Conservation (phyloP, 2,113 vertebrate genomes). For the Bubo blakistoni region DNA sequence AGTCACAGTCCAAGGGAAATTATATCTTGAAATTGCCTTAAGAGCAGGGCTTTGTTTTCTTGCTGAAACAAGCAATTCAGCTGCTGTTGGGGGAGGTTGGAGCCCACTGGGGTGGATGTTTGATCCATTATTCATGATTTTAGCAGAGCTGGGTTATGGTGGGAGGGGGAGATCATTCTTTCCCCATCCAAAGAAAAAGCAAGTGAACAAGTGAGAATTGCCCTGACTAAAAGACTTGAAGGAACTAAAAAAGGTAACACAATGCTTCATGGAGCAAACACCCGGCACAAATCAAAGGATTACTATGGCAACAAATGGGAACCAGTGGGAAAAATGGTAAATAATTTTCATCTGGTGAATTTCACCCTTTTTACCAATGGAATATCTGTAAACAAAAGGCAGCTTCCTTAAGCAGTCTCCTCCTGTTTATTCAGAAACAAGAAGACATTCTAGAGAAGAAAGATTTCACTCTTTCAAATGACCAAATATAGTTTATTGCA, state of each 20-base stretch:
- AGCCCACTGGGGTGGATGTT: background rate
- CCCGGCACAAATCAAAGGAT: background rate
- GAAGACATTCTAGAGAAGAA: background rate
- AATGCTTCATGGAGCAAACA: background rate
- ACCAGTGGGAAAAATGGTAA: background rate
- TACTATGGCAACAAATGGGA: background rate
- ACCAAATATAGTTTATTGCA: background rate
- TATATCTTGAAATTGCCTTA: slow-evolving; percentile 27
- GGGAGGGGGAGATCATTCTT: background rate
- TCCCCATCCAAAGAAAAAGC: background rate
- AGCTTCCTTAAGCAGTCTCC: background rate
- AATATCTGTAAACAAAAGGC: background rate
- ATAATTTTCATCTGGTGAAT: background rate
- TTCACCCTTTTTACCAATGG: background rate
- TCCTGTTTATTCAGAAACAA: background rate
- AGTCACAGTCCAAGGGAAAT: slow-evolving; percentile 20
- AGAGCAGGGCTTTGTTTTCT: slow-evolving; percentile 39
- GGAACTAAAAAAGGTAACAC: background rate
- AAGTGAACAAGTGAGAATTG: background rate
- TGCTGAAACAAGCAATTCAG: slow-evolving; percentile 46
- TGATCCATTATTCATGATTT: slow-evolving; percentile 43
- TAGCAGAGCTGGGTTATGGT: background rate
- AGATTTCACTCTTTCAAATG: background rate
- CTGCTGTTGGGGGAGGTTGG: background rate
- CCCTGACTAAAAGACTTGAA: background rate